phyloP scores from a whole-genome alignment of 92 coral and sea anemone genomes.

The Parazoanthus swiftii region DNA sequence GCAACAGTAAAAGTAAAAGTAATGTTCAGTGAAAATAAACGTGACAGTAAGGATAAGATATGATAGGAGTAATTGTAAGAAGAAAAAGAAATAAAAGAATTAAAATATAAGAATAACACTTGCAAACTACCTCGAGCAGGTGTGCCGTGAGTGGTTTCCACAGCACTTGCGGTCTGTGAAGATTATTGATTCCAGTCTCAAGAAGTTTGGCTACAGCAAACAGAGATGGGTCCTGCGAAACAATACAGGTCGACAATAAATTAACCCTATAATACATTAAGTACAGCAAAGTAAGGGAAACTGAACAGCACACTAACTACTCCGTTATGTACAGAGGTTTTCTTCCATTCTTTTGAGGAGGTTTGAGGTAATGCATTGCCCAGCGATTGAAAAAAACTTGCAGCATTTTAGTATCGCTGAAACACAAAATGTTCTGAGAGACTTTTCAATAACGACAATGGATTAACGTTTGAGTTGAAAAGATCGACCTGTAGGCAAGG shows the following conservation, averaged over 20 bases:
- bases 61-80: no score
- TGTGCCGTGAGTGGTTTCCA: slow-evolving; percentile 99
- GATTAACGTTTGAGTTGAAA: no score
- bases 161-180: slow-evolving; percentile 91
- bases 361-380: no score
- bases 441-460: no score
- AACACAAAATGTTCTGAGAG: no score
- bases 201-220: slow-evolving; percentile 97
- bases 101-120: not conserved
- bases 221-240: slow-evolving; percentile 87
- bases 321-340: no score
- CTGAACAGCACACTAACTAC: not conserved
- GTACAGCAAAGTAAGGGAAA: not conserved
- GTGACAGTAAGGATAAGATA: no score
- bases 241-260: not conserved
- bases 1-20: no score
- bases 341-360: not conserved
- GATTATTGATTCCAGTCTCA: slow-evolving; percentile 95
- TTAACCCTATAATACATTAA: not conserved
- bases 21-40: no score
- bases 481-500: no score
- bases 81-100: not conserved
- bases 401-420: no score
- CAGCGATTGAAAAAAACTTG: no score
- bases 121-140: slow-evolving; percentile 77